A percentile compares a stretch with the other conserved stretches of the same genome.
Conservation (phyloP, 1,140 invertebrate species). For the Asobara japonica region DNA sequence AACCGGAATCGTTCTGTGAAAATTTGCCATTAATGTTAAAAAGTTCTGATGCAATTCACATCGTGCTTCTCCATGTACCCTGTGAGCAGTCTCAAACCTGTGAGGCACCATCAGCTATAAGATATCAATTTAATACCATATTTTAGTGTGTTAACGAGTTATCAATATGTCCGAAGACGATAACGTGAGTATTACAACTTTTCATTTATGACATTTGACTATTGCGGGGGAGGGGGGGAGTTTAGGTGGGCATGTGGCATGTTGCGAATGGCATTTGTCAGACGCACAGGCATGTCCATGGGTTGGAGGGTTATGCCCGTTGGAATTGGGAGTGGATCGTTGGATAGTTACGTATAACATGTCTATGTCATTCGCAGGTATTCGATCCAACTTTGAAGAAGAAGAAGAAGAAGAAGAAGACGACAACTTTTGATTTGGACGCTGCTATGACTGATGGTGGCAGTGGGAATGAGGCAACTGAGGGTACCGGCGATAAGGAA, state of each 20-base stretch:
- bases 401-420: slow-evolving; percentile 12
- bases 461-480: slow-evolving; percentile 53
- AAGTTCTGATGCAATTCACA: slow-evolving; percentile 35
- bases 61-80: slow-evolving; percentile 17
- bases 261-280: too few species aligned
- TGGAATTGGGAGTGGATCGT: not conserved
- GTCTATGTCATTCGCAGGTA: not conserved
- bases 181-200: not conserved
- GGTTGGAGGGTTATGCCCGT: not conserved
- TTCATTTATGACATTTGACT: not conserved
- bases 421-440: not conserved
- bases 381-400: not conserved
- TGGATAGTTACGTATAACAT: too few species aligned
- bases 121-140: slow-evolving; percentile 8
- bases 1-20: not conserved
- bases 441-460: slow-evolving; percentile 20
- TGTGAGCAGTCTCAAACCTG: not conserved
- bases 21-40: slow-evolving; percentile 1
- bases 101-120: not conserved
- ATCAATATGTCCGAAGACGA: slow-evolving; percentile 1
- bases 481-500: slow-evolving; percentile 68
- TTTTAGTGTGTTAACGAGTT: not conserved
- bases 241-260: too few species aligned
- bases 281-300: not conserved
- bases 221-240: not conserved